Base-by-base conservation (phyloP, 2,113 vertebrate species). In the Blennius ocellaris region DNA sequence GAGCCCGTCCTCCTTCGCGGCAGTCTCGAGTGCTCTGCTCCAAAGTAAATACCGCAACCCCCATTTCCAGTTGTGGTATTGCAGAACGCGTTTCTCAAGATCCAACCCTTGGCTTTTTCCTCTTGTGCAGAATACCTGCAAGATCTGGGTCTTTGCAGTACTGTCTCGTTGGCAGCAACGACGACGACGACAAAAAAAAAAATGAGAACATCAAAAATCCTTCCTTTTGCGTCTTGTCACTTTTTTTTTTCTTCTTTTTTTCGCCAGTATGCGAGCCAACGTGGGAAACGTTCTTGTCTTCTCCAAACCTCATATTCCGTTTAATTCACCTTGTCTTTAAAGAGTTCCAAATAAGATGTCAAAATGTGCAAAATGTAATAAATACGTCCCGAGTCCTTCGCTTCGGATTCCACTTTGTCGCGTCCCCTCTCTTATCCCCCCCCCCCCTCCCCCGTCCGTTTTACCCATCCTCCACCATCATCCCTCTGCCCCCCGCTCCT, bases 341-440 rank as follows among this genome's bases (percentile, higher is more conserved):
- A 60, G 64, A 56, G 61, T 69, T 83, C 66, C 83, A 84, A 85
- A 87, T 68, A 82, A 75, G 67, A 87, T 84, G 82, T 85, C 56
- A 87, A 83, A 85, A 89, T 95, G 96, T 96, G 96, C 95, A 96
- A 95, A 96, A 91, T 38, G 90, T 93, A 85, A 93, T 91, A 90
- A 90, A 90, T 87, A 84, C 73, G 73, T 80, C 57, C 83, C 89
- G 72, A 85, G 21, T 91, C 87, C 82, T 67, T 90, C 76, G 69
- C 81, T 80, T 88, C 51, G 62, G 59, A 83, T 84, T 83, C 63
- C 80, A 81, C 68, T 62, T 85, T 68, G 5, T 62, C 63, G 0
- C 56, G 37, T 14, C n/a, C 5, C 56, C n/a, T n/a, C n/a, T n/a
- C n/a, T n/a, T n/a, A n/a, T n/a, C n/a, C n/a, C n/a, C n/a, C n/a